Conservation (phyloP, 2,113 vertebrate genomes). For the Tauraco erythrolophus region DNA sequence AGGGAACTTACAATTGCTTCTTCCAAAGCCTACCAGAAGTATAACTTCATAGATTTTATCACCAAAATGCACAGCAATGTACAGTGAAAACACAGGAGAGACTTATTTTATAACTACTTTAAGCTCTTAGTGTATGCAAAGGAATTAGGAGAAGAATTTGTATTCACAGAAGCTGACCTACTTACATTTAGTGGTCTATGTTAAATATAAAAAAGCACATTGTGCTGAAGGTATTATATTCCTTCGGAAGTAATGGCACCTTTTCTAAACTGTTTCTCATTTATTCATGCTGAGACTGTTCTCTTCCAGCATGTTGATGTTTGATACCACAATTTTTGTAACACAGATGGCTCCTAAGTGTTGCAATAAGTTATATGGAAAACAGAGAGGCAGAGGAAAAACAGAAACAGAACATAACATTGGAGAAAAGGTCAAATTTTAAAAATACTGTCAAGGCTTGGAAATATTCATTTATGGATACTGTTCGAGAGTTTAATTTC, state of each 20-base stretch:
- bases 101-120: neutral
- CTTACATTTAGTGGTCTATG: neutral
- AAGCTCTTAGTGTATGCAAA: neutral
- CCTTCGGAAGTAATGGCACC: neutral
- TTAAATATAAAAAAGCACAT: neutral
- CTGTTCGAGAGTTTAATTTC: neutral
- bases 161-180: neutral
- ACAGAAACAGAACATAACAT: neutral
- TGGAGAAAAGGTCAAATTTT: neutral
- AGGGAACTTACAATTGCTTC: neutral
- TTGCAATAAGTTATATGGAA: neutral
- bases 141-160: conserved; percentile 1
- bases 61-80: neutral
- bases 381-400: neutral
- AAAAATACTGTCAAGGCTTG: neutral
- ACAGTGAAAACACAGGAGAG: neutral
- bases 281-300: neutral
- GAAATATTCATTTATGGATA: neutral
- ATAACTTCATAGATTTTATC: neutral
- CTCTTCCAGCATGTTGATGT: neutral
- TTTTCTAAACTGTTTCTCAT: neutral
- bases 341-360: neutral
- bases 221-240: neutral
- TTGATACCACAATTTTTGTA: neutral
- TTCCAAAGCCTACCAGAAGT: neutral